Conservation (phyloP, 2,797 vertebrate species). For the Chelidonichthys spinosus region DNA sequence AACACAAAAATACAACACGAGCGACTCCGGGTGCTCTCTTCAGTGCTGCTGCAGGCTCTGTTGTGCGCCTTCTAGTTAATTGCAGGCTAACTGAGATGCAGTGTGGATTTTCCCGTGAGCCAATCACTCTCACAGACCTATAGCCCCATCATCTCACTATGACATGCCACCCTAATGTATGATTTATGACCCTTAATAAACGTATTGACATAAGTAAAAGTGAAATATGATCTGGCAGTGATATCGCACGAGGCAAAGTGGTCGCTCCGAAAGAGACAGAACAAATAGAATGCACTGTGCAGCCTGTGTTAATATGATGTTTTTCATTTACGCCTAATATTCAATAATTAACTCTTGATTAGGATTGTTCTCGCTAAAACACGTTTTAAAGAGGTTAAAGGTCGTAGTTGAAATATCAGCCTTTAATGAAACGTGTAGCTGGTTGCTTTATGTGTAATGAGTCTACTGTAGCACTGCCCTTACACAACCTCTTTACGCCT, state of each 20-base stretch:
- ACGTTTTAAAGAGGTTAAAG: not conserved
- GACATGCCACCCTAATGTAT: slow-evolving; percentile 30
- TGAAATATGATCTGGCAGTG: slow-evolving; percentile 46
- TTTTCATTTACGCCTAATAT: not conserved
- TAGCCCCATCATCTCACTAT: slow-evolving; percentile 22
- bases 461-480: slow-evolving; percentile 19
- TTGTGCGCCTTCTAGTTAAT: slow-evolving; percentile 31
- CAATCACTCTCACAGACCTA: slow-evolving; percentile 30
- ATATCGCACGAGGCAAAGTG: not conserved
- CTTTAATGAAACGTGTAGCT: not conserved
- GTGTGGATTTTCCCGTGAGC: slow-evolving; percentile 44
- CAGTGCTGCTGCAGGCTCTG: slow-evolving; percentile 16
- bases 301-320: not conserved
- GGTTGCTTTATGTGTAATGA: slow-evolving; percentile 24
- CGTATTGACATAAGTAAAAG: slow-evolving; percentile 38
- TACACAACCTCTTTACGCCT: slow-evolving; percentile 25
- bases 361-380: not conserved
- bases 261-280: not conserved
- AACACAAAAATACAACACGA: not conserved
- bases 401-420: not conserved
- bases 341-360: not conserved
- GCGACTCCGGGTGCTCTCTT: not conserved
- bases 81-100: slow-evolving; percentile 28
- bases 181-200: slow-evolving; percentile 47
- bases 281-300: not conserved